These are phyloP conservation scores for Fistularia commersonii DNA, from an alignment of 2,797 vertebrate genomes.

Conservation along the genomic window DNA sequence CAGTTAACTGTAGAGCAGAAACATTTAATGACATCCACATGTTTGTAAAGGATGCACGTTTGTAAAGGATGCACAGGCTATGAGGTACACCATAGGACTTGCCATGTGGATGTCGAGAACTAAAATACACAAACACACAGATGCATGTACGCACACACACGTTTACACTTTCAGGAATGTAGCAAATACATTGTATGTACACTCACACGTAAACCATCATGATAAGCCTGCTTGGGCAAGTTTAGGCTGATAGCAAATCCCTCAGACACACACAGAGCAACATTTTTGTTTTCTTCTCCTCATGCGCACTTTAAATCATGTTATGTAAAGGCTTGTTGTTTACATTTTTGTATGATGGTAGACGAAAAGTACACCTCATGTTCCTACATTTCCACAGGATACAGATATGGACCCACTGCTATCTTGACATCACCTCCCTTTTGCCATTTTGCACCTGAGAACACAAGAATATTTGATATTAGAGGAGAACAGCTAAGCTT, in stretches of 20 bases:
- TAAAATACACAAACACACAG: constrained; percentile 13
- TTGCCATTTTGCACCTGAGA: constrained; percentile 12
- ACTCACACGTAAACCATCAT: constrained; percentile 1
- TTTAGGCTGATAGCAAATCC: constrained; percentile 55
- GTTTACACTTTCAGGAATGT: neutral
- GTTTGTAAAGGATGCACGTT: constrained; percentile 43
- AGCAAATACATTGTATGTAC: constrained; percentile 1
- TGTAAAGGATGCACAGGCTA: constrained; percentile 32
- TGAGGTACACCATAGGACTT: constrained; percentile 20
- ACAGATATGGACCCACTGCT: neutral
- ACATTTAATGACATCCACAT: constrained; percentile 68
- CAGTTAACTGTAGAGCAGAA: constrained; percentile 47
- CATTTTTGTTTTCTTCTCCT: constrained; percentile 30
- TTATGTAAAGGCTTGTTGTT: constrained; percentile 67
- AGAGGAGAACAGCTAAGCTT: constrained; percentile 2
- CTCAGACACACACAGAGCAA: constrained; percentile 48
- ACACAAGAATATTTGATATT: constrained; percentile 8
- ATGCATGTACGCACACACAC: constrained; percentile 5
- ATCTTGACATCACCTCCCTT: constrained; percentile 30
- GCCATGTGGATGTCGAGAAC: constrained; percentile 14
- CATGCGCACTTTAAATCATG: constrained; percentile 49
- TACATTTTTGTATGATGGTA: constrained; percentile 68
- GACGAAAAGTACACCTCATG: constrained; percentile 41
- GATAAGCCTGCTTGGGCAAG: constrained; percentile 59
- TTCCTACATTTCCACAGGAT: neutral